Evolutionary conservation across 2,113 vertebrate genomes (phyloP).

Genomic region (Heterotis niloticus): DNA sequence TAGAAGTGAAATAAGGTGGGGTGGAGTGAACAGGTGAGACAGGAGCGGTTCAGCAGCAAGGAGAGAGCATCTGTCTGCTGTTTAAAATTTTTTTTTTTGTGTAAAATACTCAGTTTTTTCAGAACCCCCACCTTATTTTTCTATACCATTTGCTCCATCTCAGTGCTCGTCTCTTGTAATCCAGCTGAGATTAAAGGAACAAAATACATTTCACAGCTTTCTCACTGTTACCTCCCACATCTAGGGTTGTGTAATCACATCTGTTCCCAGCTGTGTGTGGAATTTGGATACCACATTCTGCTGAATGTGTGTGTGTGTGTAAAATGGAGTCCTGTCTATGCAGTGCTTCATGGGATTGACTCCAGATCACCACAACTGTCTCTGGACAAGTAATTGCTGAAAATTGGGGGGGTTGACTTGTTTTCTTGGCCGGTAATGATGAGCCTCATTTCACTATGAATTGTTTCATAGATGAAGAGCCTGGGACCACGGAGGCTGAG

Average conservation of each 20-base stretch:
- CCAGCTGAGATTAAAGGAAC: no score
- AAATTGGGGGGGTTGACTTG: no score
- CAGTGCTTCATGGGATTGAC: no score
- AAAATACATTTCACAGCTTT: no score
- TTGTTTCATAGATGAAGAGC: slow-evolving; percentile 68
- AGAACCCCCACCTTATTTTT: no score
- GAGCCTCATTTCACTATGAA: background rate
- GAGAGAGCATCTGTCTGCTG: background rate
- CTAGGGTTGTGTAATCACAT: background rate
- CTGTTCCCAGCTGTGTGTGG: background rate
- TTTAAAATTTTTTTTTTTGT: background rate
- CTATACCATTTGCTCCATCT: no score
- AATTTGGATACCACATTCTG: background rate
- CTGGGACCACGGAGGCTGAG: slow-evolving; percentile 54
- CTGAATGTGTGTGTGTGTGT: background rate
- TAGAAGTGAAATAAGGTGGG: no score
- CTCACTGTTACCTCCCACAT: background rate
- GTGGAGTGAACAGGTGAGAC: background rate
- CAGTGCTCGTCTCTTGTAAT: no score
- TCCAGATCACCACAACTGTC: no score
- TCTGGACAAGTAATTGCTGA: no score
- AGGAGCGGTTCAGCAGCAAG: background rate
- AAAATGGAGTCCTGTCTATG: no score
- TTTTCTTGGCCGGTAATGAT: slow-evolving; percentile 1
- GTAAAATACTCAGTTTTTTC: no score